Evolutionary conservation across 1,140 invertebrate genomes (phyloP).

Genomic region (Drosophila oshimai): DNA sequence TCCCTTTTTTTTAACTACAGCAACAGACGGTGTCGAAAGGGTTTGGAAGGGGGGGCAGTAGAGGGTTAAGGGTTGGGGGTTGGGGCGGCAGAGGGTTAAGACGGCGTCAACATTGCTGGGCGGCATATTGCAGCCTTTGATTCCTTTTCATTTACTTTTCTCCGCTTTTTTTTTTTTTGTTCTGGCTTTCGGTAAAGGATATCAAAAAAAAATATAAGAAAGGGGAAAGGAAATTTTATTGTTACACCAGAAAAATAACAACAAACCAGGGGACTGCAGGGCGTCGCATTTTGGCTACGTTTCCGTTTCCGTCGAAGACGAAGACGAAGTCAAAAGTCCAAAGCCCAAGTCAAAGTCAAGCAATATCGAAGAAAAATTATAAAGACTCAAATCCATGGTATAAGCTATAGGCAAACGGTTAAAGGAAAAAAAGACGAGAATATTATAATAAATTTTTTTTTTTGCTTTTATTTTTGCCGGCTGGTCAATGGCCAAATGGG

Average conservation of each 20-base stretch:
- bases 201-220: slow-evolving; percentile 3
- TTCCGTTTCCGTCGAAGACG: slow-evolving; percentile 72
- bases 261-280: slow-evolving; percentile 51
- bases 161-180: slow-evolving; percentile 1
- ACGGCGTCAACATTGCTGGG: slow-evolving; percentile 56
- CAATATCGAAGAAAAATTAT: slow-evolving; percentile 48
- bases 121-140: slow-evolving; percentile 75
- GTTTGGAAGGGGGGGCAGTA: not conserved
- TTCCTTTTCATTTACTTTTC: slow-evolving; percentile 55
- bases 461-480: not conserved
- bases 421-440: slow-evolving; percentile 32
- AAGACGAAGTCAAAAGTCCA: slow-evolving; percentile 23
- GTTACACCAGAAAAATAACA: slow-evolving; percentile 79
- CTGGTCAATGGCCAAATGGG: slow-evolving; percentile 41
- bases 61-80: not conserved
- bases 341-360: slow-evolving; percentile 21
- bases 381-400: not conserved
- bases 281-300: slow-evolving; percentile 78
- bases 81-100: not conserved
- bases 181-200: slow-evolving; percentile 21
- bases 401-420: not conserved
- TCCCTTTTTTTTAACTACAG: slow-evolving; percentile 43
- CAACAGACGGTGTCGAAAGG: slow-evolving; percentile 32
- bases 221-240: slow-evolving; percentile 65
- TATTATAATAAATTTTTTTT: slow-evolving; percentile 73